phyloP scores from a whole-genome alignment of 2,888 invertebrate species.

The Rhorus exstirpatorius region DNA sequence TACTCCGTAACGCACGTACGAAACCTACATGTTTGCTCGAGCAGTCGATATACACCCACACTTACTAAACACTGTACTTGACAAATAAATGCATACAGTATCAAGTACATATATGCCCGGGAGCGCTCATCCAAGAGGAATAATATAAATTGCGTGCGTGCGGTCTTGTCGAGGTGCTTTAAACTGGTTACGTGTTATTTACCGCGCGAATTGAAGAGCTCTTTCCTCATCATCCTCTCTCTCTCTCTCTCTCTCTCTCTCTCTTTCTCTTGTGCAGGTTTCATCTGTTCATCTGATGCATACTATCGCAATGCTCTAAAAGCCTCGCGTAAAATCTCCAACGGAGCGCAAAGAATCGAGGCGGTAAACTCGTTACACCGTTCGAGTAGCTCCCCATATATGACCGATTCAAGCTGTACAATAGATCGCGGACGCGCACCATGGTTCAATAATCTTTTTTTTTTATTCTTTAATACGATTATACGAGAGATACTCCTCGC shows the following conservation, averaged over 20 bases:
- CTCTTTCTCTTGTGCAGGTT: constrained; percentile 25
- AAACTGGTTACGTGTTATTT: constrained; percentile 63
- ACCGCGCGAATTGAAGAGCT: constrained; percentile 52
- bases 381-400: constrained; percentile 46
- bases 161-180: constrained; percentile 48
- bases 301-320: constrained; percentile 44
- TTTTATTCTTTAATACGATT: no score
- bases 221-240: constrained; percentile 30
- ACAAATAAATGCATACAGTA: constrained; percentile 34
- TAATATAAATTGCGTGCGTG: constrained; percentile 56
- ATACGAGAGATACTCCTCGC: no score
- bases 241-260: constrained; percentile 18
- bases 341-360: constrained; percentile 54
- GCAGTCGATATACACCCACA: constrained; percentile 38
- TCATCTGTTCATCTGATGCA: constrained; percentile 21
- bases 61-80: not conserved
- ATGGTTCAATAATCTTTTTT: not conserved
- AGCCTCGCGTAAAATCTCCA: constrained; percentile 53
- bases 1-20: constrained; percentile 79
- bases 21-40: constrained; percentile 82
- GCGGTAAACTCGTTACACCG: constrained; percentile 57
- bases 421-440: constrained; percentile 25
- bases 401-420: constrained; percentile 32
- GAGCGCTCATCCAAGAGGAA: constrained; percentile 55
- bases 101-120: constrained; percentile 22